Evolutionary conservation across 2,797 vertebrate species (phyloP).

Genomic region (Macropus fuliginosus): DNA sequence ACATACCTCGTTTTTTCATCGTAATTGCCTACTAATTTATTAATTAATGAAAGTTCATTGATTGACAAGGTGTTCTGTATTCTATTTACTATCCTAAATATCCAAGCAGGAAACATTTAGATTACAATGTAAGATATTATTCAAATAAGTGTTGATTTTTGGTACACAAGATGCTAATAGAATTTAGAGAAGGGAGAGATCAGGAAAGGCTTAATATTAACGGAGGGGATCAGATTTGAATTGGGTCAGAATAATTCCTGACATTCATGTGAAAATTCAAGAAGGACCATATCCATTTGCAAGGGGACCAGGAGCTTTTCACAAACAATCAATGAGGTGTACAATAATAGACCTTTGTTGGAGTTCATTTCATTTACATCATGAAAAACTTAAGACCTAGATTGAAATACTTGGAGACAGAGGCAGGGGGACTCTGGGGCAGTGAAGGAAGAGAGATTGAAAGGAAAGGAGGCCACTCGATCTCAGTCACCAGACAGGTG

Average conservation of each 20-base stretch:
- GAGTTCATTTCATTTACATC: background rate
- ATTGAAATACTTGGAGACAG: background rate
- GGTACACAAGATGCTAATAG: background rate
- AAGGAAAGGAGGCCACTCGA: background rate
- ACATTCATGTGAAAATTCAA: too few species aligned
- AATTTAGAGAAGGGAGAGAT: background rate
- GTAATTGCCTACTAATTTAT: background rate
- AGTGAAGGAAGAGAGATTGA: background rate
- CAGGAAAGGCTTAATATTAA: background rate
- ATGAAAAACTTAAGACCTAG: background rate
- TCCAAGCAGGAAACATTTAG: background rate
- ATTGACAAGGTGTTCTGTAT: background rate
- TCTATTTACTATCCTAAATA: background rate
- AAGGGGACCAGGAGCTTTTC: background rate
- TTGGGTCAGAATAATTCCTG: background rate
- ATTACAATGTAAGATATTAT: background rate
- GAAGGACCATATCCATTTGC: background rate
- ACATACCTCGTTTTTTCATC: background rate
- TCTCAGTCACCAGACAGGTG: background rate
- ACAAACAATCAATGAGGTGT: background rate
- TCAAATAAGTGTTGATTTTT: background rate
- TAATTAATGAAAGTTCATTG: background rate
- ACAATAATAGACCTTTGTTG: background rate
- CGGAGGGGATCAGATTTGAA: background rate
- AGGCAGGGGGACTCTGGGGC: background rate